Evolutionary conservation across 2,113 vertebrate genomes (phyloP), one percentile per base, ranked within the genome.

Genomic region (Camelus dromedarius): DNA sequence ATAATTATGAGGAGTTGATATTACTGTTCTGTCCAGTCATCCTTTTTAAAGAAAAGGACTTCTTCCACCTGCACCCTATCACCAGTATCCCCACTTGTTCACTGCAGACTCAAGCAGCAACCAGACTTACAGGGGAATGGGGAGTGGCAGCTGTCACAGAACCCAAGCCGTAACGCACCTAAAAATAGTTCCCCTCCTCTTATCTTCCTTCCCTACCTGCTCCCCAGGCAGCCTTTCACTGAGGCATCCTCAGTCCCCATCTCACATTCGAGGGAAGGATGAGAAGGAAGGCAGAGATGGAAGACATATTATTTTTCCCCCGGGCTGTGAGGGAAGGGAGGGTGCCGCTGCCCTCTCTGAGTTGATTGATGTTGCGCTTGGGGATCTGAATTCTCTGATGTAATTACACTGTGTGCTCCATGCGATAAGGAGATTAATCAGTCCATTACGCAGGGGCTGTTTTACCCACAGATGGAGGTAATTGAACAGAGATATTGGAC

Each of bases 361-460:
- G 97, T 98, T 99, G 99, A 99, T 99, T 98, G 98, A 99, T 99
- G 98, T 98, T 94, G 82, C 95, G 97, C 98, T 99, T 97, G 88
- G 97, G 97, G 98, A 98, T 98, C 97, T 94, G 94, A 98, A 98
- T 98, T 98, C 98, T 98, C 97, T 98, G 98, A 98, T 98, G 98
- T 99, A 99, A 99, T 99, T 99, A 99, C 98, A 99, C 99, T 98
- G 98, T 98, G 98, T 98, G 99, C 98, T 98, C 97, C 93, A 92
- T 96, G 96, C 95, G 98, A 99, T 99, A 99, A 99, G 99, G 98
- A 99, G 99, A 99, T 99, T 98, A 99, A 99, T 99, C 99, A 99
- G 98, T 97, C 98, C 98, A 98, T 99, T 99, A 98, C 97, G 93
- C 98, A 96, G 96, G 96, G 96, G 93, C 97, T 97, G 96, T 94